phyloP scores from a whole-genome alignment of 2,797 vertebrate species.

The Poeciliopsis infans region DNA sequence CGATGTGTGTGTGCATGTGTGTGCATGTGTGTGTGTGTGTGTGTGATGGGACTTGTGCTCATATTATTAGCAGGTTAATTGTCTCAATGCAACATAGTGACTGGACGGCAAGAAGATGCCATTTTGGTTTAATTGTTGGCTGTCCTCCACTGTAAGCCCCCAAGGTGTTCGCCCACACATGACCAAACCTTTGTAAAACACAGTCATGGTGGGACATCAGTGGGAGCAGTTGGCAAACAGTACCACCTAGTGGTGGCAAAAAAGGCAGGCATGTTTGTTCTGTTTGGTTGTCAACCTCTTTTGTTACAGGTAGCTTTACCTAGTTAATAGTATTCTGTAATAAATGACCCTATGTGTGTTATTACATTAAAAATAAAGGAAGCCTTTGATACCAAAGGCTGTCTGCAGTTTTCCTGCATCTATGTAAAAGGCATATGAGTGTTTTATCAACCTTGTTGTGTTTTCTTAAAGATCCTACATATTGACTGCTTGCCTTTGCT shows the following conservation, averaged over 20 bases:
- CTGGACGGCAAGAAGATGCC: constrained; percentile 62
- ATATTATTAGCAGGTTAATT: constrained; percentile 94
- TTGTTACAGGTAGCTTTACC: too few relatives aligned
- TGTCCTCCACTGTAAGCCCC: constrained; percentile 59
- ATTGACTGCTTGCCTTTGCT: neutral
- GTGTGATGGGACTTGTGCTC: constrained; percentile 83
- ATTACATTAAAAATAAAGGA: neutral
- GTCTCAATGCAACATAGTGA: constrained; percentile 82
- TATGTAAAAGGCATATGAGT: neutral
- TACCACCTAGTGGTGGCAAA: constrained; percentile 72
- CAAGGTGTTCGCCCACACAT: constrained; percentile 23
- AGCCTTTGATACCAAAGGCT: neutral
- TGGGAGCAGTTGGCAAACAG: constrained; percentile 67
- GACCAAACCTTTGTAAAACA: constrained; percentile 17
- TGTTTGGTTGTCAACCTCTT: neutral
- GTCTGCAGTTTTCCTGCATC: neutral
- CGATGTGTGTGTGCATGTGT: constrained; percentile 1
- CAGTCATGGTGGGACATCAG: constrained; percentile 10
- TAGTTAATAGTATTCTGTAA: neutral
- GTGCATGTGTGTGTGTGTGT: constrained; percentile 20
- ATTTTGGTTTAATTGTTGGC: constrained; percentile 76
- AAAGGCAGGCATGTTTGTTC: constrained; percentile 17
- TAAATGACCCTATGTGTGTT: neutral
- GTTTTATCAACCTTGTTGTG: neutral
- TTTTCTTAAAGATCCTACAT: neutral